phyloP scores from a whole-genome alignment of 2,888 invertebrate genomes.

The Scaptomyza parva region DNA sequence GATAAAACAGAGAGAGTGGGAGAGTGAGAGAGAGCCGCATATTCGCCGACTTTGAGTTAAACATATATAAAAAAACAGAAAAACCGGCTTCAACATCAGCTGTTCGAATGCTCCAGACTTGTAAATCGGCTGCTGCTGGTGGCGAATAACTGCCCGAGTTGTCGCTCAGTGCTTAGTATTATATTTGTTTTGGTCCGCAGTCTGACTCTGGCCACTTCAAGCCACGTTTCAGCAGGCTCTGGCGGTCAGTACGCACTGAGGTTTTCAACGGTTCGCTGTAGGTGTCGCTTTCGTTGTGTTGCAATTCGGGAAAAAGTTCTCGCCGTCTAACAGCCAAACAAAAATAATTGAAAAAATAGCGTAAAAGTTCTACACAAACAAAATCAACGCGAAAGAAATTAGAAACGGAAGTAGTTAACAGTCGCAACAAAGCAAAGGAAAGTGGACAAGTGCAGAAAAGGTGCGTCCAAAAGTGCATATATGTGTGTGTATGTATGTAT shows the following conservation, averaged over 20 bases:
- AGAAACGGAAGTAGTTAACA: not conserved
- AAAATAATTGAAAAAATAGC: slow-evolving; percentile 4
- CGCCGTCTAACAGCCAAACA: slow-evolving; percentile 10
- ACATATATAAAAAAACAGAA: slow-evolving; percentile 40
- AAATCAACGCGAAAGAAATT: slow-evolving; percentile 5
- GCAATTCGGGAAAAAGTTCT: slow-evolving; percentile 19
- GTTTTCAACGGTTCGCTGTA: slow-evolving; percentile 50
- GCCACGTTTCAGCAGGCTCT: slow-evolving; percentile 25
- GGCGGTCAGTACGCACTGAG: slow-evolving; percentile 57
- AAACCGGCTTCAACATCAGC: slow-evolving; percentile 70
- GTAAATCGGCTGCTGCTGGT: slow-evolving; percentile 21
- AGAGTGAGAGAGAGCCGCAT: slow-evolving; percentile 11
- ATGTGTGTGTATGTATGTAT: not conserved
- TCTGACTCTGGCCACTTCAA: slow-evolving; percentile 29
- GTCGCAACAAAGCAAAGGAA: not conserved
- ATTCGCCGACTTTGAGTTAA: slow-evolving; percentile 46
- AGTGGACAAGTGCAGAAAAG: slow-evolving; percentile 31
- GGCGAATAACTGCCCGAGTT: slow-evolving; percentile 45
- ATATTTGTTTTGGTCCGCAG: slow-evolving; percentile 27
- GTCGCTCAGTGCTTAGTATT: slow-evolving; percentile 10
- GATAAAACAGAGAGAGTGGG: not conserved
- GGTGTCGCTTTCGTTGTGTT: slow-evolving; percentile 36
- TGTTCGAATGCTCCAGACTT: slow-evolving; percentile 55
- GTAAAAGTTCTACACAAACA: slow-evolving; percentile 6
- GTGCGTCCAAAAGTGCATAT: slow-evolving; percentile 18